phyloP scores from a whole-genome alignment of 35 echinoderm and acorn worm species.

The Eucidaris tribuloides region DNA sequence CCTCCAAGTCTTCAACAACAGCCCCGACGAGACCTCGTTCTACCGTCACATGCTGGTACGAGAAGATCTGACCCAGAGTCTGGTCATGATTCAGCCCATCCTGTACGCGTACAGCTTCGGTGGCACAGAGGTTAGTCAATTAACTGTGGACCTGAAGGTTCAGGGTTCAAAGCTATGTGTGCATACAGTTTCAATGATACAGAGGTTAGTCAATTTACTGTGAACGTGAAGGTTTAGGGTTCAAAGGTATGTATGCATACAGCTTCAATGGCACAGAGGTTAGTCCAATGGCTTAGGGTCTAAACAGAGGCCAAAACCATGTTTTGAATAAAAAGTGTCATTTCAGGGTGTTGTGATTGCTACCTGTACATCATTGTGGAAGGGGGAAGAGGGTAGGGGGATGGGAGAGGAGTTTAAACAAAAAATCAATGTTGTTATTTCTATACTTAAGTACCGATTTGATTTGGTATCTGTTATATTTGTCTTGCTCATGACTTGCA shows the following conservation, averaged over 20 bases:
- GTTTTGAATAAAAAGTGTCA: too few relatives aligned
- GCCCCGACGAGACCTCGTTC: constrained; percentile 94
- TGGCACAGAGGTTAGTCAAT: constrained; percentile 76
- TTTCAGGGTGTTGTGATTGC: too few relatives aligned
- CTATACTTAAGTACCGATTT: too few relatives aligned
- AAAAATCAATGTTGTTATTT: too few relatives aligned
- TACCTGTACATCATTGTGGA: too few relatives aligned
- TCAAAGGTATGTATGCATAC: not conserved
- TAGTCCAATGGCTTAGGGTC: not conserved
- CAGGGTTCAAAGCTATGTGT: too few relatives aligned
- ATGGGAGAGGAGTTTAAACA: too few relatives aligned
- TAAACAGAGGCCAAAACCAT: too few relatives aligned
- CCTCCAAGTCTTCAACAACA: constrained; percentile 99
- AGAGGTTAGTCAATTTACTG: constrained; percentile 12
- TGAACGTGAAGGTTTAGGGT: too few relatives aligned
- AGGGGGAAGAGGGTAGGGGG: too few relatives aligned
- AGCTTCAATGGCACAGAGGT: not conserved
- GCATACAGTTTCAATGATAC: constrained; percentile 8
- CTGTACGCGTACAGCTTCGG: constrained; percentile 88
- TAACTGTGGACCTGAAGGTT: not conserved
- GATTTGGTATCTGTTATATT: too few relatives aligned
- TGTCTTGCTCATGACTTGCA: too few relatives aligned
- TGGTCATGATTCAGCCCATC: constrained; percentile 98
- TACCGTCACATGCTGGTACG: constrained; percentile 86
- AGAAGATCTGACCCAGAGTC: constrained; percentile 91